Percentiles rank a stretch among this genome's conserved stretches.
Evolutionary conservation across 1,140 invertebrate species (phyloP).

Genomic region (Orchesella cincta): DNA sequence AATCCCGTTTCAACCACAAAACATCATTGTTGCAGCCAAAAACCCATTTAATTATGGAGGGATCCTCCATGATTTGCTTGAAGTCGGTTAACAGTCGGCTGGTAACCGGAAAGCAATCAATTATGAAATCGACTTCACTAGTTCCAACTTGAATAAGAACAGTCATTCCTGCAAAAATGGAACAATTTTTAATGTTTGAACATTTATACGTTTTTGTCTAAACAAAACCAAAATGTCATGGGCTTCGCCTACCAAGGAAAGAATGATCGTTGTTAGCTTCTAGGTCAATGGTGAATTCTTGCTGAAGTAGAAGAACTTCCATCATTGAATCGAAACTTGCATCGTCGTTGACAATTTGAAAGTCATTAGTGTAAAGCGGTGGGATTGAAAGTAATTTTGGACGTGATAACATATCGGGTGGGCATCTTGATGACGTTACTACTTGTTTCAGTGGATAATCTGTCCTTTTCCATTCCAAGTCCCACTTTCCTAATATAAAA

Average conservation of each 20-base stretch:
- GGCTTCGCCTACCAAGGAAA: conserved; percentile 3
- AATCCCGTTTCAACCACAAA: conserved; percentile 28
- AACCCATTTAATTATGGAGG: not conserved
- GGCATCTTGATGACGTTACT: too few species aligned
- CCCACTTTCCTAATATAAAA: too few species aligned
- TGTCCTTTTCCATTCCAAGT: too few species aligned
- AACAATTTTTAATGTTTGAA: not conserved
- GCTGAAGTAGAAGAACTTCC: not conserved
- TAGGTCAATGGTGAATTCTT: conserved; percentile 8
- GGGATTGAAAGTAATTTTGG: too few species aligned
- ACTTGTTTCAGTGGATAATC: too few species aligned
- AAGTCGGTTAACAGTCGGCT: not conserved
- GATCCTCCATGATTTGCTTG: not conserved
- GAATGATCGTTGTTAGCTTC: conserved; percentile 32
- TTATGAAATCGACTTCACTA: conserved; percentile 8
- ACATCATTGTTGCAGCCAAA: conserved; percentile 30
- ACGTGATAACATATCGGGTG: too few species aligned
- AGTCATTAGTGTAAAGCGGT: not conserved
- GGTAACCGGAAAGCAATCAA: conserved; percentile 31
- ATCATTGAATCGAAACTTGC: not conserved
- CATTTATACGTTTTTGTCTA: not conserved
- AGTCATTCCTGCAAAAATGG: conserved; percentile 22
- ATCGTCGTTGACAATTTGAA: not conserved
- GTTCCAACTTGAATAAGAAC: conserved; percentile 32
- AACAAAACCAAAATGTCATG: not conserved